Evolutionary conservation across 2,113 vertebrate species (phyloP), one percentile per base, ranked within the genome.

Genomic region (Tauraco erythrolophus): DNA sequence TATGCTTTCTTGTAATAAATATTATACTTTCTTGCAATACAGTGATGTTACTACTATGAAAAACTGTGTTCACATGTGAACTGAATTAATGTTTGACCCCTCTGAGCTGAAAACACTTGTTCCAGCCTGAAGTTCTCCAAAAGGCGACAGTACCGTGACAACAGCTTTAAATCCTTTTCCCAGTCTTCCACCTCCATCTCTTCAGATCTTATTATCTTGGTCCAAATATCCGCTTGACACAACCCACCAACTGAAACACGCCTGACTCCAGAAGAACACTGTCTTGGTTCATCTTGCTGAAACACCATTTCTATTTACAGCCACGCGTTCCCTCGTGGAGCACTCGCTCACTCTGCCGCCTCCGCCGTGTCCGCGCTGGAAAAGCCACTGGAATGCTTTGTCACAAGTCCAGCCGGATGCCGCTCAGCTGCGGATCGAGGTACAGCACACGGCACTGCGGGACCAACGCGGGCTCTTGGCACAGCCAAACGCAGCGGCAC

Each of bases 381-480:
- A 92, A 82, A 90, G 86, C 45, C 43, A 19, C 86, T 51, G 1
- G 0, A 68, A 11, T 5, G 39, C 7, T 48, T 48, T 56, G 19
- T 51, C 10, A 60, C 21, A 13, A 23, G 45, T 11, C 69, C 64
- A 74, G 82, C 30, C 37, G 48, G 25, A 66, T 19, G 37, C 6
- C 2, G 33, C 81, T 41, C 31, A 61, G 39, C 41, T 39, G 7
- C 50, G 70, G 35, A 61, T 19, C 14, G 2, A 37, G 19, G 5
- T 30, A 7, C 12, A 12, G 51, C 25, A 3, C 31, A 0, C 23
- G 1, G 65, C 14, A 7, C 68, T n/a, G 54, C 31, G 11, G 91
- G 23, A 53, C 0, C 0, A 50, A 7, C 27, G 7, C 7, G 27
- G 53, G 53, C 71, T 91, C 57, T 62, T 5, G 5, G 43, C 22